Conservation (phyloP, 2,797 vertebrate species). For the Capromys pilorides region DNA sequence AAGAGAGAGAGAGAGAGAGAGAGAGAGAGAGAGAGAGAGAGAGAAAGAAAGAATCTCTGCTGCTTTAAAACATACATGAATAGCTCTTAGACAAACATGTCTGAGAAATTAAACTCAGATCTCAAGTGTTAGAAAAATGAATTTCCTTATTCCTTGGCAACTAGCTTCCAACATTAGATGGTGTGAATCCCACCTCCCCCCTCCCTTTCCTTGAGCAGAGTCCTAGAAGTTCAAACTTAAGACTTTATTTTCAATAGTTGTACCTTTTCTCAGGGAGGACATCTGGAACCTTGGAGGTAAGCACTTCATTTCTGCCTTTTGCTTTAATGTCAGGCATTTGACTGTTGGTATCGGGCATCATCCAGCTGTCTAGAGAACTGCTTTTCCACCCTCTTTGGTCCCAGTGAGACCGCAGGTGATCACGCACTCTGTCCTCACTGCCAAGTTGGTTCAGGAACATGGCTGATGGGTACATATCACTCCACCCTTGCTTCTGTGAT, state of each 20-base stretch:
- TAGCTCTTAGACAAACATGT: not conserved
- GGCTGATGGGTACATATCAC: not conserved
- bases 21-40: no score
- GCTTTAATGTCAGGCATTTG: not conserved
- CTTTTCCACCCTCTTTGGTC: not conserved
- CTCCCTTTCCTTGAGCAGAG: not conserved
- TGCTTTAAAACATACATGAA: not conserved
- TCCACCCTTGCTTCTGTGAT: not conserved
- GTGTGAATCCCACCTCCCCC: not conserved
- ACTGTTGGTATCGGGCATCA: not conserved
- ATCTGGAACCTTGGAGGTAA: not conserved
- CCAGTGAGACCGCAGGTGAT: not conserved
- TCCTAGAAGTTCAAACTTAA: not conserved
- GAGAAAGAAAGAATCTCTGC: not conserved
- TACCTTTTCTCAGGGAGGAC: not conserved
- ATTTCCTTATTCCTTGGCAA: not conserved
- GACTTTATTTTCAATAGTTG: not conserved
- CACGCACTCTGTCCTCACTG: not conserved
- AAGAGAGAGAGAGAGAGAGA: no score
- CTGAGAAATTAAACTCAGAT: conserved; percentile 19
- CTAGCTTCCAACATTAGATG: not conserved
- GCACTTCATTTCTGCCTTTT: not conserved
- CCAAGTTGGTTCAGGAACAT: not conserved
- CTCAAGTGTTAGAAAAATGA: not conserved
- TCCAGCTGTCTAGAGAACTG: not conserved